phyloP scores from a whole-genome alignment of 2,113 vertebrate genomes.

The Brachypteracias leptosomus region DNA sequence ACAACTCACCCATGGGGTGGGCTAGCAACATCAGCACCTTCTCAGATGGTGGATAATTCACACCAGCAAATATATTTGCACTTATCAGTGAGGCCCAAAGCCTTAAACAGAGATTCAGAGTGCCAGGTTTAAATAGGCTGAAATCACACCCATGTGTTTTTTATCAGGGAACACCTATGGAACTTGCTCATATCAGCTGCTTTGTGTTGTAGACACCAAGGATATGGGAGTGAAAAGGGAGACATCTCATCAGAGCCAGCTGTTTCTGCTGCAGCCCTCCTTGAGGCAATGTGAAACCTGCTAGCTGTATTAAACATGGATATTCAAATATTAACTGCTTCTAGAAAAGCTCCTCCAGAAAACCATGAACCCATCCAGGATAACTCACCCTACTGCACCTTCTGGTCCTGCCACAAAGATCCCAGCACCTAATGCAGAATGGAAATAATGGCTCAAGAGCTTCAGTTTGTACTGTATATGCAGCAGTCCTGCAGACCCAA shows the following conservation, averaged over 20 bases:
- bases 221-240: background rate
- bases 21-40: background rate
- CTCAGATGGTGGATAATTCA: background rate
- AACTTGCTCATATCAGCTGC: background rate
- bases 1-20: background rate
- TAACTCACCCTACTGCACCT: background rate
- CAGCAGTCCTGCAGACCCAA: background rate
- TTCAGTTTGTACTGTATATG: fast-evolving
- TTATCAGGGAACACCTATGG: background rate
- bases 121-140: background rate
- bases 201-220: background rate
- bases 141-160: background rate
- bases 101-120: background rate
- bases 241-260: background rate
- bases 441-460: background rate
- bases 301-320: background rate
- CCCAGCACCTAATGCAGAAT: background rate
- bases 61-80: background rate
- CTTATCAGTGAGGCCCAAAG: background rate
- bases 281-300: background rate
- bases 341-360: background rate
- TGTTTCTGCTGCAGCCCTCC: background rate
- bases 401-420: background rate
- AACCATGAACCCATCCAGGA: background rate
- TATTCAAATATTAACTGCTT: background rate